Evolutionary conservation across 1,140 invertebrate genomes (phyloP).

Genomic region (Lasioglossum albipes): DNA sequence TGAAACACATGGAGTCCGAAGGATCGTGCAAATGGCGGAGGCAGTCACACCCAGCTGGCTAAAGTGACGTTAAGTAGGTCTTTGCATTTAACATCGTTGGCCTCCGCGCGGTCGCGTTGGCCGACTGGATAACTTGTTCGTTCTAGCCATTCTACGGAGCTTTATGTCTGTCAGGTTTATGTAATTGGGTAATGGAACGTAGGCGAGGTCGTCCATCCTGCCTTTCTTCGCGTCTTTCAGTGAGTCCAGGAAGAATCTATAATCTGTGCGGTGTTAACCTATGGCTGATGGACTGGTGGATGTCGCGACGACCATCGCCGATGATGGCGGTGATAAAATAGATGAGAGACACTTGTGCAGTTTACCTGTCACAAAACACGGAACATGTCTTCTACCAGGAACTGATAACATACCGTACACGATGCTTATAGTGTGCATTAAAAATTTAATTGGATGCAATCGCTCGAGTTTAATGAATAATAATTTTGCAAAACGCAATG

Average conservation of each 20-base stretch:
- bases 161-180: conserved; percentile 55
- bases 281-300: not conserved
- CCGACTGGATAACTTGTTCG: conserved; percentile 49
- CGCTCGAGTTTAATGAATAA: conserved; percentile 1
- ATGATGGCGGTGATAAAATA: not conserved
- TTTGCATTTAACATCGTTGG: conserved; percentile 60
- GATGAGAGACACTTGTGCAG: too few relatives aligned
- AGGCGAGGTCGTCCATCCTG: conserved; percentile 59
- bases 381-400: too few relatives aligned
- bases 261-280: not conserved
- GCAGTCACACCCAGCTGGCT: conserved; percentile 55
- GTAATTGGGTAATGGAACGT: conserved; percentile 66
- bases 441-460: not conserved
- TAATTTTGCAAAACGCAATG: not conserved
- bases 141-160: conserved; percentile 34
- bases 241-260: not conserved
- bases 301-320: not conserved
- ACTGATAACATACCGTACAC: not conserved
- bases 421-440: not conserved
- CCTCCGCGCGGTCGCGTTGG: conserved; percentile 52
- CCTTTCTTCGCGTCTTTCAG: conserved; percentile 30
- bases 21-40: conserved; percentile 28
- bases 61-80: conserved; percentile 60
- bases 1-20: not conserved
- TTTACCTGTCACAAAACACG: too few relatives aligned